Base-by-base conservation (phyloP, 2,888 invertebrate genomes). In the Andrena bicolor region DNA sequence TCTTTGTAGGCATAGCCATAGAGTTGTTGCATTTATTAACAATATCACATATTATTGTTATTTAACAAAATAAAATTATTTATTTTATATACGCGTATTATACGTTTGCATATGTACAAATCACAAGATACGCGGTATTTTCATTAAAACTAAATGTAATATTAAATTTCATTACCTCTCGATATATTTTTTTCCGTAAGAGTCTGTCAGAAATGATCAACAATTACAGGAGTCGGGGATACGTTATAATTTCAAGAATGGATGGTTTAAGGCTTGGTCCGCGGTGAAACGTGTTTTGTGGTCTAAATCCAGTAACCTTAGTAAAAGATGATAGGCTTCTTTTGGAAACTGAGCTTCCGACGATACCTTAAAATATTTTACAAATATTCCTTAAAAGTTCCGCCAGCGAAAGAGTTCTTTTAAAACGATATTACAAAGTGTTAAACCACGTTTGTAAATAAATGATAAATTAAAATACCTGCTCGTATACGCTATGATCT, bases 261-360 rank as follows among this genome's bases (percentile, higher is more conserved):
- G 96, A 95, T 98, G 98, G 58, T 94, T 93, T 41, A 98, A 94
- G 58, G 98, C 98, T 77, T 96, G 95, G 23, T 95, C 95, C 41
- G 98, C 98, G 10, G 96, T 95, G 83, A 96, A 95, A 88, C 98
- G 95, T 48, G 95, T 95, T 90, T 95, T 94, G n/a, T 97, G 97
- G 95, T 97, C 96, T n/a, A 97, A 95, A 92, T 97, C 97, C 88
- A 98, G 94, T 88, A 98, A 95, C 70, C 95, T 95, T 85, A 94
- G 94, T 76, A 97, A 95, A 85, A 98, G 95, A 91, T 97, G 95
- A 94, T 96, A 98, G 0, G 97, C 98, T 83, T 95, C 94, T 89
- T 95, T 95, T 28, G 97, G 97, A 94, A 96, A 97, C 61, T 89
- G 91, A 82, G 72, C 84, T 53, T 80, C 76, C 78, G 76, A 56